Evolutionary conservation across 37 sponge, comb jelly and placozoan species (phyloP), one percentile per base, ranked within the genome.

Genomic region (Crambe crambe): DNA sequence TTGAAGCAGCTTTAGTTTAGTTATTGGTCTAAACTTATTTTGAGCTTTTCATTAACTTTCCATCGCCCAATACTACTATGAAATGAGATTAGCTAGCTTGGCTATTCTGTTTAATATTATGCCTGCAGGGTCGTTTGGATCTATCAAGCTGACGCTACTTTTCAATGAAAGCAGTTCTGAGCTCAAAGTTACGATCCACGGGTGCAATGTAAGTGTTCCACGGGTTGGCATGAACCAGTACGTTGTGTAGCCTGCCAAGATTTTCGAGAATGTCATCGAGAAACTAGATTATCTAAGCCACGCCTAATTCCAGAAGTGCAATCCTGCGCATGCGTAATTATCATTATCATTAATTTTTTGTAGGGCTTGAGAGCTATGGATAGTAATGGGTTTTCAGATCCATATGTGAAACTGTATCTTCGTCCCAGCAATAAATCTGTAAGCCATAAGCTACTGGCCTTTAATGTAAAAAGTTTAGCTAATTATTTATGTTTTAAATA

Each of bases 331-430:
- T n/a, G n/a, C n/a, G n/a, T n/a, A n/a, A n/a, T n/a, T n/a, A n/a
- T n/a, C 51, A 47, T 47, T 12, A 47, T 47, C 51, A 15, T 12
- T 12, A 47, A 15, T 12, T 47, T 47, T 47, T 61, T 30, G n/a
- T 47, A 84, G 85, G 85, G 85, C 3, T 44, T 84, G 43, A 56
- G 70, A 32, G 41, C 68, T 3, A 71, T 84, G 59, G 71, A 84
- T 35, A 59, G 37, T 22, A 68, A 75, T 42, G 85, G 85, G 0
- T 71, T 84, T 2, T 84, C 85, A 25, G 85, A 84, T 37, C 85
- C 85, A 21, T 84, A 76, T 37, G 85, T 84, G 12, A 68, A 60
- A 8, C 77, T 84, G 25, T 76, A 59, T 56, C 58, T 84, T 17
- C 6, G 35, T 29, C 85, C 85, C 26, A 58, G 58, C 15, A 56